phyloP scores from a whole-genome alignment of 2,888 invertebrate species.

The Papilio protenor region DNA sequence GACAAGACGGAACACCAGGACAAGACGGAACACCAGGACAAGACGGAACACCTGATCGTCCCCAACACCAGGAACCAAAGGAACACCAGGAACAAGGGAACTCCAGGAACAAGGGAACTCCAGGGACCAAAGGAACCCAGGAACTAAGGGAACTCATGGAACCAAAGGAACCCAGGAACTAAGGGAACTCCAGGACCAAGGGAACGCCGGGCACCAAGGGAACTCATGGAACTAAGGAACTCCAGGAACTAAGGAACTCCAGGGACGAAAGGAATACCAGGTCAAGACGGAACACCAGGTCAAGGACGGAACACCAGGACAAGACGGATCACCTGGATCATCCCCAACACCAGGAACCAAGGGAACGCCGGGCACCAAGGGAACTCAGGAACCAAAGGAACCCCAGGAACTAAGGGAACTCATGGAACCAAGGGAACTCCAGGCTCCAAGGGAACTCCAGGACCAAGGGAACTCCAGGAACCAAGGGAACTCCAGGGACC shows the following conservation, averaged over 20 bases:
- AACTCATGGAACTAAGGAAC: neutral
- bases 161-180: constrained; percentile 24
- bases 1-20: constrained; percentile 6
- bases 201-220: constrained; percentile 22
- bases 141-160: constrained; percentile 19
- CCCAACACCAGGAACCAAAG: constrained; percentile 28
- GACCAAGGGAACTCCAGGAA: constrained; percentile 25
- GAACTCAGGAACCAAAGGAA: neutral
- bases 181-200: constrained; percentile 28
- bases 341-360: constrained; percentile 32
- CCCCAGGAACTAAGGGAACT: neutral
- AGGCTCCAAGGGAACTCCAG: constrained; percentile 25
- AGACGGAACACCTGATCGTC: constrained; percentile 28
- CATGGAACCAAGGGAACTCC: constrained; percentile 35
- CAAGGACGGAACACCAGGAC: constrained; percentile 16
- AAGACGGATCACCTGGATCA: neutral
- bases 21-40: constrained; percentile 6
- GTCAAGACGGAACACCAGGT: neutral
- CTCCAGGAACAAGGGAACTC: constrained; percentile 30
- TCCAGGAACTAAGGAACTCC: constrained; percentile 39
- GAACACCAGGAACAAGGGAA: neutral
- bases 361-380: constrained; percentile 19
- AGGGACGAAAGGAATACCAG: neutral
- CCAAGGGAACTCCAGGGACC: neutral
- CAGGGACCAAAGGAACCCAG: neutral